Evolutionary conservation across 1,140 invertebrate species (phyloP).

Genomic region (Drosophila orena): DNA sequence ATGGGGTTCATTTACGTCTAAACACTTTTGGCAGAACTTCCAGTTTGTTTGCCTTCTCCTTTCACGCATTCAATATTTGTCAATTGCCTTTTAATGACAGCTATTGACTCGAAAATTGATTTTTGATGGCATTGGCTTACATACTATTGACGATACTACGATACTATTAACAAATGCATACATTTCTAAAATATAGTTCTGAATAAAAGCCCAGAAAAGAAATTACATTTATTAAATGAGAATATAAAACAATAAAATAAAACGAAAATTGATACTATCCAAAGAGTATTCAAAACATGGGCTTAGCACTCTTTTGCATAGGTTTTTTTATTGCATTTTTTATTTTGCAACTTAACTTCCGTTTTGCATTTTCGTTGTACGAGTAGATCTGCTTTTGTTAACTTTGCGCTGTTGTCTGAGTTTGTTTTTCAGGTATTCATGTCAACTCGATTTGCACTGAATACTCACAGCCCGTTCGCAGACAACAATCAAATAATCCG

Average conservation of each 20-base stretch:
- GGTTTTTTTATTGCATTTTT: conserved; percentile 1
- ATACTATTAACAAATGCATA: too few species aligned
- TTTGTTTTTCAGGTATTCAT: conserved; percentile 29
- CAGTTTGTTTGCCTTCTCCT: conserved; percentile 9
- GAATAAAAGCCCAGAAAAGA: too few species aligned
- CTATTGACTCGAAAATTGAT: conserved; percentile 31
- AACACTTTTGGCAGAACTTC: conserved; percentile 21
- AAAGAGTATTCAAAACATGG: neutral
- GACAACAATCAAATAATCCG: conserved; percentile 29
- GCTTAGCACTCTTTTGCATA: neutral
- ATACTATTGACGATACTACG: too few species aligned
- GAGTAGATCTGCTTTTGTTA: conserved; percentile 13
- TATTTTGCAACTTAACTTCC: conserved; percentile 30
- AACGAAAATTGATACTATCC: neutral
- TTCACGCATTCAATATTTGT: conserved; percentile 28
- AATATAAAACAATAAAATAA: too few species aligned
- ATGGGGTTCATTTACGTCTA: conserved; percentile 5
- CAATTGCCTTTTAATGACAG: conserved; percentile 6
- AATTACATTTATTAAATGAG: too few species aligned
- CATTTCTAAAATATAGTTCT: too few species aligned
- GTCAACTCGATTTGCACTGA: conserved; percentile 63
- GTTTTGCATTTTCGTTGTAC: conserved; percentile 18
- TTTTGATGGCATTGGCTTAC: conserved; percentile 9
- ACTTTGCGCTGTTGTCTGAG: conserved; percentile 16
- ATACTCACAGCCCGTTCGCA: conserved; percentile 31